Evolutionary conservation across 23 tunicate species (phyloP), one percentile per base, ranked within the genome.

Genomic region (Ciona savignyi): DNA sequence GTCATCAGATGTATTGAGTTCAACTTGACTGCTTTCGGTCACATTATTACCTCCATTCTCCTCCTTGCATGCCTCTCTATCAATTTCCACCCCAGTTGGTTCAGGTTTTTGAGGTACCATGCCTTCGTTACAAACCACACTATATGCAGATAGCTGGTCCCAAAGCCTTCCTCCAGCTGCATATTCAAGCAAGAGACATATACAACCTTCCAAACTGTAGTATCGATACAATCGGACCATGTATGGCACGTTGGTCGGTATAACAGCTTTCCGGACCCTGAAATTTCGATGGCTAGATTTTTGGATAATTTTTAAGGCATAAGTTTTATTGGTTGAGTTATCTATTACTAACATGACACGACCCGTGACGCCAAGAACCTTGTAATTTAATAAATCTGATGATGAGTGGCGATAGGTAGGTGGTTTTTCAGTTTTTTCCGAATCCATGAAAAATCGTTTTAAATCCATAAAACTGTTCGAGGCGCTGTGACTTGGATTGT

Each of bases 231-330:
- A 33, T 30, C 72, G 62, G 33, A 85, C 92, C 92, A 85, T 85
- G 69, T 64, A 85, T 1, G 92, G 92, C 2, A 85, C 92, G 72
- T 85, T 85, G 29, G 84, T 79, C 66, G 92, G 92, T n/a, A 85
- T 79, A 51, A 85, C 84, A 60, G 86, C 77, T 61, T 70, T 85
- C 28, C 80, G 70, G 1, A 84, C 23, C 23, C 88, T 31, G 23
- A 30, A n/a, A 3, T 64, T 62, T 25, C 68, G 68, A 33, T 23
- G 65, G 42, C 76, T 60, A 1, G 88, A 83, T 61, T 83, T 83
- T 0, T 22, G 49, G 25, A 83, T 27, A 4, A 83, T 69, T 79
- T 83, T 29, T 23, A 70, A 51, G 48, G 30, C 92, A 79, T 61
- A 85, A 11, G 80, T 65, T 9, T 73, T 61, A 2, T 73, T 60